Percentiles rank a stretch among this genome's conserved stretches.
phyloP scores from a whole-genome alignment of 2,888 invertebrate species.

The Entomobrya proxima region DNA sequence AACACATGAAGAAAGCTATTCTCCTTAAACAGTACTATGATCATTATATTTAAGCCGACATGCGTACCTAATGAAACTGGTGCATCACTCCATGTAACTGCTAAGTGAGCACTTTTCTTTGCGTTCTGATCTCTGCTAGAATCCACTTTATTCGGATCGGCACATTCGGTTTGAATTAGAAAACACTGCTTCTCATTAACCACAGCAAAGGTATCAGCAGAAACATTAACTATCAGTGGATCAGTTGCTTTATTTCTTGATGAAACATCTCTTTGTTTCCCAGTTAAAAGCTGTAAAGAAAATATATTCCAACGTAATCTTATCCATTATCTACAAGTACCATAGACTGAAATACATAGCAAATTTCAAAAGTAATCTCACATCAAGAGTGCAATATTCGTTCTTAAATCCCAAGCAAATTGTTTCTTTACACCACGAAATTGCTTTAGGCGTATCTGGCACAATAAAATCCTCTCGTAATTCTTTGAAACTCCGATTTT shows the following conservation, averaged over 20 bases:
- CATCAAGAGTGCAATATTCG: constrained; percentile 87
- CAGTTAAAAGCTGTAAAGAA: constrained; percentile 76
- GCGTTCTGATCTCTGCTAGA: constrained; percentile 83
- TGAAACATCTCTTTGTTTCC: constrained; percentile 88
- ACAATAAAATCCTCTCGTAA: constrained; percentile 85
- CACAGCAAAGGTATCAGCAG: constrained; percentile 86
- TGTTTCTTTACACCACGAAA: constrained; percentile 90
- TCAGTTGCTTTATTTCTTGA: constrained; percentile 89
- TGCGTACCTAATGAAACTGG: constrained; percentile 82
- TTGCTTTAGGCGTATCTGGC: constrained; percentile 87
- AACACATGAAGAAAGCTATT: too few species aligned
- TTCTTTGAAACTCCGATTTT: constrained; percentile 87
- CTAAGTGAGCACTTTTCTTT: constrained; percentile 79
- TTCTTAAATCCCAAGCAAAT: constrained; percentile 91
- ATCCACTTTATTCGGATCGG: constrained; percentile 87
- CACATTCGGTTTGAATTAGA: constrained; percentile 79
- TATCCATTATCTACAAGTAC: too few species aligned
- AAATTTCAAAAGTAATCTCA: too few species aligned
- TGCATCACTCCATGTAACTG: constrained; percentile 88
- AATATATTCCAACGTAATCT: not conserved
- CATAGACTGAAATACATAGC: too few species aligned
- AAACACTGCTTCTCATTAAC: constrained; percentile 84
- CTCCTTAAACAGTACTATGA: too few species aligned
- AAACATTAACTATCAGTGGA: constrained; percentile 88
- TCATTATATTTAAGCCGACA: not conserved